Base-by-base conservation (phyloP, 2,113 vertebrate species). In the Lepisosteus oculatus region DNA sequence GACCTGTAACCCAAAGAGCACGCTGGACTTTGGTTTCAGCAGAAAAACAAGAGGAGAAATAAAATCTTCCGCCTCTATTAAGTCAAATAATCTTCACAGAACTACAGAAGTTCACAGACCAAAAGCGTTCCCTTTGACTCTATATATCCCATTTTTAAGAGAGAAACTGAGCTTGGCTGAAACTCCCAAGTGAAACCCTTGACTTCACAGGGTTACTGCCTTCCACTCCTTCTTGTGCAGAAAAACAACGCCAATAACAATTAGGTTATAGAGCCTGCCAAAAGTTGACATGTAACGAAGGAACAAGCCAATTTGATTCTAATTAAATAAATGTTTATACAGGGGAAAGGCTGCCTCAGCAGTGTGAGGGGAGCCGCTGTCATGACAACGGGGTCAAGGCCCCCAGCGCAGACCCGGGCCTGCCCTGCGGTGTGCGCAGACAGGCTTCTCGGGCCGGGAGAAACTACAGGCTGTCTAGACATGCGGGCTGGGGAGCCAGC, bases 371-470 rank as follows among this genome's bases (percentile, higher is more conserved):
- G 76, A 78, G 42, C 78, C 9, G 83, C 87, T 85, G 85, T 79
- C 85, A 88, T 87, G 87, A 86, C 83, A 88, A 90, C 85, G 88
- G 69, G 29, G 29, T 29, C 29, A 29, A 29, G 29, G 29, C 29
- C 29, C 29, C 29, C 29, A 29, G 29, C 29, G 29, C 29, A 29
- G 29, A 29, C 29, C 29, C 29, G 1, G 29, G 29, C 29, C 29
- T 1, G 29, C 29, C 29, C 29, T 29, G 29, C 29, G 29, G 29
- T 29, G 29, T 1, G 29, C 29, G 29, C 29, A 29, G 29, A 29
- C 29, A 29, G 29, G 29, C 29, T 2, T 29, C 29, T 29, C 29
- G 29, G 29, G 29, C 29, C 29, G 29, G 29, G 29, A 29, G 29
- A 29, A 29, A 29, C 29, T 29, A 29, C 29, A 29, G 29, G 29